These are phyloP conservation scores for Argya squamiceps DNA, from an alignment of 2,797 vertebrate species.

Conservation along the genomic window DNA sequence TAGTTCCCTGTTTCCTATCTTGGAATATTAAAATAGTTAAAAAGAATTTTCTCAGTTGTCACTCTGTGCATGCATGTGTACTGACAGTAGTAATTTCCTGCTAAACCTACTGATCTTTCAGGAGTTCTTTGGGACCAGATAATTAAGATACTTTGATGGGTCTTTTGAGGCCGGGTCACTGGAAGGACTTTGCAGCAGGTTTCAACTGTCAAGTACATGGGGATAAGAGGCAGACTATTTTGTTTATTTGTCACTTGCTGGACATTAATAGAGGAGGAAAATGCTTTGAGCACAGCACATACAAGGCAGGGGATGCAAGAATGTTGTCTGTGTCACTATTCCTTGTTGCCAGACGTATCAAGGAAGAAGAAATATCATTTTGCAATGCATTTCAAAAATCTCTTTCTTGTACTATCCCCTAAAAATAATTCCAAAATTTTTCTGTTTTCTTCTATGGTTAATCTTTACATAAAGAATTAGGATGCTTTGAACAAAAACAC, in stretches of 20 bases:
- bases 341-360: neutral
- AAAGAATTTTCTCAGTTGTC: neutral
- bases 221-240: neutral
- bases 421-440: neutral
- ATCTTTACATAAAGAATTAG: neutral
- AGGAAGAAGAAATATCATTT: neutral
- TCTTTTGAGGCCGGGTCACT: neutral
- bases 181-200: neutral
- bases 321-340: neutral
- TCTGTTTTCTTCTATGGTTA: neutral
- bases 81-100: neutral
- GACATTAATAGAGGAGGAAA: neutral
- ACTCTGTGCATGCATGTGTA: neutral
- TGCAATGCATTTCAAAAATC: neutral
- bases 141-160: neutral
- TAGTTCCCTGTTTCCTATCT: neutral
- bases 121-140: neutral
- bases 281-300: neutral
- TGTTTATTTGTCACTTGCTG: neutral
- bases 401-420: neutral
- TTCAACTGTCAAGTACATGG: neutral
- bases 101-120: neutral
- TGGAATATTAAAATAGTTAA: neutral
- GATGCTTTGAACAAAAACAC: neutral
- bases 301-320: neutral